Base-by-base conservation (phyloP, 2,113 vertebrate genomes). In the Neodontobutis hainanensis region DNA sequence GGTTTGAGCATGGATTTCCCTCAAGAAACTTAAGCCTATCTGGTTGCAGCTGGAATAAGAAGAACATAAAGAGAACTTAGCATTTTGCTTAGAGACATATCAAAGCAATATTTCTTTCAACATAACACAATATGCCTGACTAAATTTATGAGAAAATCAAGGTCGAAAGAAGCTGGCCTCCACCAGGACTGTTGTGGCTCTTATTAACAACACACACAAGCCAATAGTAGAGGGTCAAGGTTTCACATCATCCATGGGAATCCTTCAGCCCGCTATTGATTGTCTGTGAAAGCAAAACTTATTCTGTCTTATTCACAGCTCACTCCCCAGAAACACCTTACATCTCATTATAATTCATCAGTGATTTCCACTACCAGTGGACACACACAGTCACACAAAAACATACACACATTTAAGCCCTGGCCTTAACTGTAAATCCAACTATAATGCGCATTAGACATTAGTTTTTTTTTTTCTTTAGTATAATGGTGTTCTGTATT, bases 261-360 rank as follows among this genome's bases (percentile, higher is more conserved):
- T 90, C 51, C 52, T 67, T 88, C 79, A 65, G 61, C 75, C 87
- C 52, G 14, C 46, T 82, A 91, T 91, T 68, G 85, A 88, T 90
- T 70, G 55, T 64, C 72, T 78, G 73, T 86, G 82, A 43, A 40
- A 70, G 62, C 47, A 48, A 74, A 85, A 80, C 19, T 27, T 27
- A 27, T 27, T 27, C 71, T 79, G 75, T 65, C 70, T 84, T 77
- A 84, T 83, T 79, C 70, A 59, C 47, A 68, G 10, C 6, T 58
- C 40, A 77, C 87, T 94, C 91, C 83, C 81, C 58, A 43, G 82
- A 86, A 84, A 89, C 73, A 62, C 51, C 70, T 93, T 92, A 83
- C 43, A 73, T 42, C 85, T 77, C 86, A 87, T 91, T 85, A 92
- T 85, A 5, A 51, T 90, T 89, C 80, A 92, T 94, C 85, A 91